A percentile compares a stretch with the other conserved stretches of the same genome.
Evolutionary conservation across 64 coral and sea anemone species (phyloP).

Genomic region (Stichodactyla helianthus): DNA sequence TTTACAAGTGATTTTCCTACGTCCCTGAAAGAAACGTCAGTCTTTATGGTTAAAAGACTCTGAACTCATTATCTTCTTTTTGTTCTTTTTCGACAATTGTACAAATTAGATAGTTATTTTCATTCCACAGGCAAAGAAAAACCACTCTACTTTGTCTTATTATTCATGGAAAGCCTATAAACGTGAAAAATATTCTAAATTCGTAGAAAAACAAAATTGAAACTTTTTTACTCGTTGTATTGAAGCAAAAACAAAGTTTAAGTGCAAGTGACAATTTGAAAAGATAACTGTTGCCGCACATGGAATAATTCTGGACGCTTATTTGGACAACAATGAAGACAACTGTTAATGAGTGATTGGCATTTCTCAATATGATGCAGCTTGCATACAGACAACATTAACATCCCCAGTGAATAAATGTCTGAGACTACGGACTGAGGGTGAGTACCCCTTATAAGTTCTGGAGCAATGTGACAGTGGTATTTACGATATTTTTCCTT

Average conservation of each 20-base stretch:
- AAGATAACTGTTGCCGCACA: neutral
- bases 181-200: neutral
- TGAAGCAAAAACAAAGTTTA: neutral
- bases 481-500: slow-evolving; percentile 42
- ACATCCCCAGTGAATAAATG: slow-evolving; percentile 35
- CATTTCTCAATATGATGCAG: neutral
- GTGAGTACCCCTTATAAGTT: slow-evolving; percentile 49
- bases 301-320: neutral
- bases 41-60: neutral
- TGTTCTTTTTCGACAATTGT: neutral
- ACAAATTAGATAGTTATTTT: slow-evolving; percentile 2
- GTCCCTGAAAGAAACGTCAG: neutral
- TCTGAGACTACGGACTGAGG: slow-evolving; percentile 29
- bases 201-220: neutral
- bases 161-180: neutral
- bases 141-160: neutral
- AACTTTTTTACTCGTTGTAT: neutral
- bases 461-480: slow-evolving; percentile 49
- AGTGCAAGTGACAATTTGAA: neutral
- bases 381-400: slow-evolving; percentile 2
- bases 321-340: slow-evolving; percentile 12
- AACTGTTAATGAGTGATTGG: slow-evolving; percentile 5
- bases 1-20: neutral
- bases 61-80: neutral
- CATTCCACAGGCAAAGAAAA: neutral